A percentile compares a stretch with the other conserved stretches of the same genome.
phyloP scores from a whole-genome alignment of 2,888 invertebrate species.

The Catocala fraxini region DNA sequence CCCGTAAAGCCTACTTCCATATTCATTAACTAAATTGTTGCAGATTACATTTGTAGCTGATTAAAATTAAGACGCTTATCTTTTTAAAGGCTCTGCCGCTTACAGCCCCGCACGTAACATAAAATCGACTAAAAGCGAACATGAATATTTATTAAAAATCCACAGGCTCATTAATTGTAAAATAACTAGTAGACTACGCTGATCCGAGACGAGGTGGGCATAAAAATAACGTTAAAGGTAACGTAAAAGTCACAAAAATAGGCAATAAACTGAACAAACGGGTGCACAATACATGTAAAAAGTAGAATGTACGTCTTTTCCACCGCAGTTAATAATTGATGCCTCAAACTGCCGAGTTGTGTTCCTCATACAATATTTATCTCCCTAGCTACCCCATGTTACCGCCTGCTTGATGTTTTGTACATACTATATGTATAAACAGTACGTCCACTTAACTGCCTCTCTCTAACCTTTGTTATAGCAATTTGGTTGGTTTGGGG shows the following conservation, averaged over 20 bases:
- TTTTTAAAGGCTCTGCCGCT: constrained; percentile 2
- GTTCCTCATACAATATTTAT: constrained; percentile 85
- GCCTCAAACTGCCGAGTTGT: constrained; percentile 86
- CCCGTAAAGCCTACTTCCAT: constrained; percentile 23
- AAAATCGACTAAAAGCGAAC: constrained; percentile 24
- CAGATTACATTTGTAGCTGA: constrained; percentile 11
- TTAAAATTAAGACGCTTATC: constrained; percentile 3
- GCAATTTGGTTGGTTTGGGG: constrained; percentile 59
- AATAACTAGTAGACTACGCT: constrained; percentile 49
- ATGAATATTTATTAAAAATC: constrained; percentile 28
- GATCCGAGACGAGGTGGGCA: constrained; percentile 54
- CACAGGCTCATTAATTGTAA: constrained; percentile 42
- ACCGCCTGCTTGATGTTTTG: constrained; percentile 74
- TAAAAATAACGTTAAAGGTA: constrained; percentile 74
- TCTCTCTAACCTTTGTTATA: constrained; percentile 61
- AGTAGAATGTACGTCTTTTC: constrained; percentile 76
- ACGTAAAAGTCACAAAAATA: constrained; percentile 80
- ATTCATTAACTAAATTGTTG: constrained; percentile 21
- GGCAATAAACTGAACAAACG: constrained; percentile 76
- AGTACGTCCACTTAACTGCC: constrained; percentile 57
- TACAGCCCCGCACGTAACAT: constrained; percentile 3
- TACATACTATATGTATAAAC: constrained; percentile 59
- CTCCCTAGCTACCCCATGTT: constrained; percentile 79
- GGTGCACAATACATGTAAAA: constrained; percentile 82
- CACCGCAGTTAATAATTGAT: constrained; percentile 84